Conservation (phyloP, 2,113 vertebrate species). For the Scartelaos histophorus region DNA sequence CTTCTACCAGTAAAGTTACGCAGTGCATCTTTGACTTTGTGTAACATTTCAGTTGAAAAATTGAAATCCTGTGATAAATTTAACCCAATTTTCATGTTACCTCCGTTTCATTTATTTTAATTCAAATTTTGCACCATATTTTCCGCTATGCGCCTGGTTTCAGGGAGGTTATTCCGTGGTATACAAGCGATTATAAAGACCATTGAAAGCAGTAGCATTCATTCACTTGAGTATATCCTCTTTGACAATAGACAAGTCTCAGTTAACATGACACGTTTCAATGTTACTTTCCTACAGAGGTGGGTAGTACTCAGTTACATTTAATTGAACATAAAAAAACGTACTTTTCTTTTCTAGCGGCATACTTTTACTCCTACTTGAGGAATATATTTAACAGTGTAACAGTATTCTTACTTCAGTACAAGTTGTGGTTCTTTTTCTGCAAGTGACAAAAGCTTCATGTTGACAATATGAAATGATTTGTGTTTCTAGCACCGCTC, state of each 20-base stretch:
- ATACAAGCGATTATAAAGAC: slow-evolving; percentile 50
- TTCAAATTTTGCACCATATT: not conserved
- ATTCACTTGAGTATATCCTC: slow-evolving; percentile 51
- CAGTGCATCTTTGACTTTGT: too few relatives aligned
- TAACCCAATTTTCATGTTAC: not conserved
- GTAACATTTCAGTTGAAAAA: not conserved
- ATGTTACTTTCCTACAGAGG: slow-evolving; percentile 29
- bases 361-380: too few relatives aligned
- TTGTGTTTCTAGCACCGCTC: too few relatives aligned
- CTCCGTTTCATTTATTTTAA: not conserved
- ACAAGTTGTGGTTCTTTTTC: too few relatives aligned
- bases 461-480: too few relatives aligned
- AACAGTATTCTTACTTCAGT: too few relatives aligned
- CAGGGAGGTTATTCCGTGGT: slow-evolving; percentile 37
- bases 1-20: too few relatives aligned
- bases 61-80: not conserved
- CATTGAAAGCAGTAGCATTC: slow-evolving; percentile 53
- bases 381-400: too few relatives aligned
- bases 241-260: slow-evolving; percentile 25
- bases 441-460: too few relatives aligned
- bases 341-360: too few relatives aligned
- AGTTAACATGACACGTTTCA: slow-evolving; percentile 31
- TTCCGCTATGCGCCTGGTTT: not conserved
- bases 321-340: too few relatives aligned
- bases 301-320: too few relatives aligned